Conservation (phyloP, 2,113 vertebrate genomes). For the Forbesichthys agassizii region DNA sequence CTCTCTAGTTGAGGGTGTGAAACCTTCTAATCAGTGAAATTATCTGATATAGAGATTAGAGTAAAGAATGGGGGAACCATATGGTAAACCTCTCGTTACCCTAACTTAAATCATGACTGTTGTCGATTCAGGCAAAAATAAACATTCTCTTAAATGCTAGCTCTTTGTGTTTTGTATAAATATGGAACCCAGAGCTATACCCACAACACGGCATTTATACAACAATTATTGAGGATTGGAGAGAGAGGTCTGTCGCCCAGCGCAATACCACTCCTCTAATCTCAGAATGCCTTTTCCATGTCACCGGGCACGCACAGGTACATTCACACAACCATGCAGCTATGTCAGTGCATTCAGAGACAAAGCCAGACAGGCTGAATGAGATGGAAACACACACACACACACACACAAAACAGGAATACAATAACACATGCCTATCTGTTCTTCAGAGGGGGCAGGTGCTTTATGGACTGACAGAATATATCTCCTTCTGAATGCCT, state of each 20-base stretch:
- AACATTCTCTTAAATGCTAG: background rate
- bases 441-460: background rate
- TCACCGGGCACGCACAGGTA: background rate
- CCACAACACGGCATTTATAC: background rate
- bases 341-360: background rate
- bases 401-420: background rate
- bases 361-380: no score
- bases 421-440: background rate
- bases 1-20: no score
- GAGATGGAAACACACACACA: background rate
- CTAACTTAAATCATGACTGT: no score
- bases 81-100: no score
- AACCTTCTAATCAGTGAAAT: no score
- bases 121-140: no score
- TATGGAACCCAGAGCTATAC: background rate
- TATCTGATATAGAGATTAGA: no score
- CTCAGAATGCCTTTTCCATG: background rate
- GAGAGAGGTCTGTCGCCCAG: background rate
- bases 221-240: conserved; percentile 11
- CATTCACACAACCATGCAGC: background rate
- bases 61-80: no score
- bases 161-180: background rate
- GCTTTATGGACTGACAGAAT: conserved; percentile 1
- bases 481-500: background rate
- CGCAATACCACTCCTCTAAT: background rate